A percentile compares a stretch with the other conserved stretches of the same genome.
These are phyloP conservation scores for Limnephilus auricula DNA, from an alignment of 2,888 invertebrate species.

Conservation along the genomic window DNA sequence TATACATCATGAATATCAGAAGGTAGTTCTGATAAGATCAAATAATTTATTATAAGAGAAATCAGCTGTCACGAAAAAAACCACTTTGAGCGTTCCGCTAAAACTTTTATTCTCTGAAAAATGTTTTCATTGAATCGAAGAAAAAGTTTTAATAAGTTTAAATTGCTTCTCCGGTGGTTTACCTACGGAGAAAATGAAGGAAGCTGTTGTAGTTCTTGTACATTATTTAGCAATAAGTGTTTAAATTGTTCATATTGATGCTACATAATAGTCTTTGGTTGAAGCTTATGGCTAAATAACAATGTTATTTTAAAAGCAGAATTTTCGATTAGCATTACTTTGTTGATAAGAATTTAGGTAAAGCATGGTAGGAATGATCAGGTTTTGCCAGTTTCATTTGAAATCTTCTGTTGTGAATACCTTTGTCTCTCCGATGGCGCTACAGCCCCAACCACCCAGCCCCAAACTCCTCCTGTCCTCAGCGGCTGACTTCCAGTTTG, in stretches of 20 bases:
- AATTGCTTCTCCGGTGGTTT: slow-evolving; percentile 29
- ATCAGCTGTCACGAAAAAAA: slow-evolving; percentile 20
- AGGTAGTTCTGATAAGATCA: slow-evolving; percentile 23
- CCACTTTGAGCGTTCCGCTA: not conserved
- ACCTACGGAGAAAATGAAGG: not conserved
- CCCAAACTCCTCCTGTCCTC: no score
- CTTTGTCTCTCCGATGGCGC: no score
- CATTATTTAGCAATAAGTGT: not conserved
- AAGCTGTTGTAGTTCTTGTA: not conserved
- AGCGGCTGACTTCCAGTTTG: no score
- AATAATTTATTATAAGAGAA: slow-evolving; percentile 24
- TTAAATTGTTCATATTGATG: not conserved
- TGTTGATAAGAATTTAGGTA: not conserved
- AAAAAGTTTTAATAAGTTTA: slow-evolving; percentile 37
- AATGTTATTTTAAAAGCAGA: not conserved
- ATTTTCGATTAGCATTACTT: no score
- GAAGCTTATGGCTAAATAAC: not conserved
- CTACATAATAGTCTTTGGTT: not conserved
- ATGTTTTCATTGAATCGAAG: slow-evolving; percentile 37
- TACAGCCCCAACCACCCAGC: no score
- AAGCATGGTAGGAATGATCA: not conserved
- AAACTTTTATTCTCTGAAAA: slow-evolving; percentile 19
- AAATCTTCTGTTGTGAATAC: no score
- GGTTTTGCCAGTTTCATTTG: not conserved
- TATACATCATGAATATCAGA: not conserved